A percentile compares a stretch with the other conserved stretches of the same genome.
phyloP scores from a whole-genome alignment of 2,888 invertebrate species.

The Acholoe squamosa region DNA sequence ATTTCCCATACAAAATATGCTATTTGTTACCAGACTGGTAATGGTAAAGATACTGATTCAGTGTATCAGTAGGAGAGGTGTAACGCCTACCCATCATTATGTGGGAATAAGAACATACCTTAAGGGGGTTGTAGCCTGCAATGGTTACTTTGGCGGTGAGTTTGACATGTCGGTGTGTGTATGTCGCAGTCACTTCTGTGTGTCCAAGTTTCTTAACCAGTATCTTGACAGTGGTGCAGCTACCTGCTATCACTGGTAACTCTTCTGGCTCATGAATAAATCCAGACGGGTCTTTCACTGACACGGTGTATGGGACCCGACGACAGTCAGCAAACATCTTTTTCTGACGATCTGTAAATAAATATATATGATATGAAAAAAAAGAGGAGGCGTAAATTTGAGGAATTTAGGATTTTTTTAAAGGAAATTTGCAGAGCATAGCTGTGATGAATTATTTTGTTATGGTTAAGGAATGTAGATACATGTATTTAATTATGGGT shows the following conservation, averaged over 20 bases:
- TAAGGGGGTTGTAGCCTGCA: conserved; percentile 81
- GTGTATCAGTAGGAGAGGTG: too few relatives aligned
- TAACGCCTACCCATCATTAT: too few relatives aligned
- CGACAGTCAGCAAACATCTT: conserved; percentile 72
- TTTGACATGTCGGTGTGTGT: conserved; percentile 73
- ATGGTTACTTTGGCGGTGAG: conserved; percentile 79
- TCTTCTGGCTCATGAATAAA: conserved; percentile 73
- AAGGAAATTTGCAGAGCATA: too few relatives aligned
- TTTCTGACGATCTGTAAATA: conserved; percentile 3
- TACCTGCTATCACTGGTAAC: conserved; percentile 70
- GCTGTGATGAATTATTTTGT: too few relatives aligned
- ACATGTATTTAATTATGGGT: too few relatives aligned
- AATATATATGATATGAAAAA: background rate
- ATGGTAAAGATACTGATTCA: too few relatives aligned
- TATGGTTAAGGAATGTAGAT: too few relatives aligned
- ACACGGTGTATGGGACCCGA: conserved; percentile 75
- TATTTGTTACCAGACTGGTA: too few relatives aligned
- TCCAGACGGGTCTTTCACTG: conserved; percentile 75
- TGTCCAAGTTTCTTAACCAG: conserved; percentile 78
- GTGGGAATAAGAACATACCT: too few relatives aligned
- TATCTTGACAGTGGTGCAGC: conserved; percentile 78
- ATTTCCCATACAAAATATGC: too few relatives aligned
- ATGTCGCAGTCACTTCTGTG: conserved; percentile 79
- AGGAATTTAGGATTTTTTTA: too few relatives aligned
- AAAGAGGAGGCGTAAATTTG: too few relatives aligned